Percentiles rank a stretch among this genome's conserved stretches.
Evolutionary conservation across 2,797 vertebrate species (phyloP).

Genomic region (Psittacula echo): DNA sequence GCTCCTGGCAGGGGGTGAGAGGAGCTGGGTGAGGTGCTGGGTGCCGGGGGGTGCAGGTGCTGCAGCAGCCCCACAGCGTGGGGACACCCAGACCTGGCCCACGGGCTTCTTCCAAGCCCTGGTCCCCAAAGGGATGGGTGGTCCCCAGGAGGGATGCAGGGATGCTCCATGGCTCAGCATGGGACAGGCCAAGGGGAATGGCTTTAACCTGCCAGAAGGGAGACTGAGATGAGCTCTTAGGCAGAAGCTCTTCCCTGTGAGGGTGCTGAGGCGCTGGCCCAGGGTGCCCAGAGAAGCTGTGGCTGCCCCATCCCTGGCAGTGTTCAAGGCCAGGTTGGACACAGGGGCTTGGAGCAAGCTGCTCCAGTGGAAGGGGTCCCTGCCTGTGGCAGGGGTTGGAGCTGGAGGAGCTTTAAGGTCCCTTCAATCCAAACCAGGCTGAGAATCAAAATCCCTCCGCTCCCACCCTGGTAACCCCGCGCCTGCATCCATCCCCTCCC

Average conservation of each 20-base stretch:
- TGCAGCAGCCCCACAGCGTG: background rate
- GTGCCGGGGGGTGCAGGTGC: background rate
- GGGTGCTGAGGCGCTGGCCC: too few species aligned
- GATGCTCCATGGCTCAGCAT: background rate
- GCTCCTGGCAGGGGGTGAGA: background rate
- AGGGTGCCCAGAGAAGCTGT: too few species aligned
- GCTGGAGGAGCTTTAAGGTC: too few species aligned
- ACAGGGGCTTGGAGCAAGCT: too few species aligned
- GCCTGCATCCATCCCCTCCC: background rate
- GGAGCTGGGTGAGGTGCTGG: background rate
- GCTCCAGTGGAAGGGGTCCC: too few species aligned
- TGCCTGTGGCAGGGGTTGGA: too few species aligned
- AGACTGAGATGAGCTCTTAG: too few species aligned
- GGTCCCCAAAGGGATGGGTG: background rate
- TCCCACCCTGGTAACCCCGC: background rate
- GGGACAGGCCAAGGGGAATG: too few species aligned
- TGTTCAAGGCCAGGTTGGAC: too few species aligned
- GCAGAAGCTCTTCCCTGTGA: too few species aligned
- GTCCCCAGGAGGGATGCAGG: background rate
- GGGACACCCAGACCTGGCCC: rapidly evolving
- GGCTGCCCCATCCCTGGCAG: too few species aligned
- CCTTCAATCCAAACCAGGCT: background rate
- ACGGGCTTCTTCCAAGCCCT: background rate
- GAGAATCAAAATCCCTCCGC: background rate
- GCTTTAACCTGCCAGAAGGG: too few species aligned